phyloP scores from a whole-genome alignment of 2,888 invertebrate species.

The Microctonus brassicae region DNA sequence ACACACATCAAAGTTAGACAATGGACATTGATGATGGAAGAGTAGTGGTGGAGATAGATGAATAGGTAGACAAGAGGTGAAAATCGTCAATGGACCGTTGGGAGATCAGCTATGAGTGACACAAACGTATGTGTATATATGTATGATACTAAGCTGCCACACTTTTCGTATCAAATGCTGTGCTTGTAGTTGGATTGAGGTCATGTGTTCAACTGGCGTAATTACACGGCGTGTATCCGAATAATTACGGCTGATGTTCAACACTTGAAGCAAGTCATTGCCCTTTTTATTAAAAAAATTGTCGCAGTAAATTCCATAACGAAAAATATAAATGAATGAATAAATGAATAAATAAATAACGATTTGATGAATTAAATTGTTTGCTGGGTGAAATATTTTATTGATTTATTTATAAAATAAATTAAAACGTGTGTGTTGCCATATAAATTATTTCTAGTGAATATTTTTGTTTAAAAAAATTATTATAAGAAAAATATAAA shows the following conservation, averaged over 20 bases:
- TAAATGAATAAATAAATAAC: too few species aligned
- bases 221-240: conserved; percentile 1
- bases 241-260: conserved; percentile 2
- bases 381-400: not conserved
- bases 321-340: too few species aligned
- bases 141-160: not conserved
- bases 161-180: not conserved
- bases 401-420: not conserved
- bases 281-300: not conserved
- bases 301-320: too few species aligned
- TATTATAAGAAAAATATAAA: too few species aligned
- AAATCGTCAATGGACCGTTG: not conserved
- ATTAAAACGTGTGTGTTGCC: not conserved
- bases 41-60: not conserved
- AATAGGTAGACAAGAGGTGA: not conserved
- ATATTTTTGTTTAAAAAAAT: too few species aligned
- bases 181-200: not conserved
- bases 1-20: not conserved
- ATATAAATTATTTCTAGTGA: too few species aligned
- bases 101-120: not conserved
- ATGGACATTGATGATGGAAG: not conserved
- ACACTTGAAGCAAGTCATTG: not conserved
- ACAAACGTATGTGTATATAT: not conserved
- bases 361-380: too few species aligned
- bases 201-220: conserved; percentile 9